Base-by-base conservation (phyloP, 2,113 vertebrate species). In the Scatophagus argus region DNA sequence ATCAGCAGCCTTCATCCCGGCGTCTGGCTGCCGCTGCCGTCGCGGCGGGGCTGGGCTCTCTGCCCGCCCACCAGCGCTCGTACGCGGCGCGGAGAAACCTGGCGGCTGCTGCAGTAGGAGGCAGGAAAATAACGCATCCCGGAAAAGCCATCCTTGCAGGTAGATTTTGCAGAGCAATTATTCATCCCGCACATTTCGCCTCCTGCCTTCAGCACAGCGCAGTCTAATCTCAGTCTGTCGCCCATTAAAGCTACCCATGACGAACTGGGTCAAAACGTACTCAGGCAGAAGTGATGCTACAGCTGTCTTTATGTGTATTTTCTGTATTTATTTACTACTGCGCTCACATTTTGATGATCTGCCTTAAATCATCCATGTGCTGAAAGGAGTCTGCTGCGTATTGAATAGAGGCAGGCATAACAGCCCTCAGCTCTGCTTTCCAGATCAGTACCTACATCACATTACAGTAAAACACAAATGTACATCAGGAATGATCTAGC, bases 111-210 rank as follows among this genome's bases (percentile, higher is more conserved):
- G 88, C 92, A 0, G 60, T 88, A 60, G 93, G 93, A 44, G 86
- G 93, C 16, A 88, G 87, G 76, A 94, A 91, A 81, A 80, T 92
- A 27, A 95, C 94, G 11, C 94, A 95, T 71, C 93, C 91, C 0
- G 94, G 93, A 41, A 95, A 95, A 70, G 93, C 94, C 36, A 95
- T 95, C 44, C 88, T 94, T 25, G 94, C 93, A 90, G 96, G 95
- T 95, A 60, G 59, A 58, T 73, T 23, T 46, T 72, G 17, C 32
- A 27, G 39, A 8, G 21, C 63, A 47, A 2, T 16, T 17, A 25
- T 25, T 32, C 21, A 56, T n/a, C 46, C 0, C 11, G 32, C 29
- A 71, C 25, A 47, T 46, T 46, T 49, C 3, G 23, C 21, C 49
- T 36, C 32, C n/a, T 66, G 31, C 65, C 23, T 11, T 47, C 16